These are phyloP conservation scores for Capromys pilorides DNA, from an alignment of 2,797 vertebrate genomes.

Conservation along the genomic window DNA sequence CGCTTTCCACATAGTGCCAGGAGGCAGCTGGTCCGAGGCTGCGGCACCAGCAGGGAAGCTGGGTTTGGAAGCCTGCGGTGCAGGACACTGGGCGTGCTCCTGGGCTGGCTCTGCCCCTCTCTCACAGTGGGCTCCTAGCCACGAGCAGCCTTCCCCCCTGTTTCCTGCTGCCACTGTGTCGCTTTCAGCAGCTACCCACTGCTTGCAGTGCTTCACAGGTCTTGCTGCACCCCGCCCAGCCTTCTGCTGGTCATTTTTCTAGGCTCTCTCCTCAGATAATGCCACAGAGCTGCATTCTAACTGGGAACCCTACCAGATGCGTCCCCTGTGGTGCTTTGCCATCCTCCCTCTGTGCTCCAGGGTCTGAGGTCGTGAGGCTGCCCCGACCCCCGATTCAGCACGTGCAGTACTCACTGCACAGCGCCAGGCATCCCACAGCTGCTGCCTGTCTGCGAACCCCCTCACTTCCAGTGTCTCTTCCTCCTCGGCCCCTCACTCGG, in stretches of 20 bases:
- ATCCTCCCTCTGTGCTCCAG: not conserved
- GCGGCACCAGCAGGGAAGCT: not conserved
- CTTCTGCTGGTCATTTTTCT: not conserved
- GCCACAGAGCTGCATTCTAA: not conserved
- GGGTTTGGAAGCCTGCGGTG: too few species aligned
- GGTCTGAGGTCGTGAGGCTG: not conserved
- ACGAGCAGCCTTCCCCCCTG: not conserved
- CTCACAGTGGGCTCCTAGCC: not conserved
- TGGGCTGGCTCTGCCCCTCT: too few species aligned
- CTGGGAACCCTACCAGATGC: not conserved
- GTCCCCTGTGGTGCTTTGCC: not conserved
- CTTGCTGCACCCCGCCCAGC: not conserved
- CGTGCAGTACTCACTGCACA: rapidly evolving
- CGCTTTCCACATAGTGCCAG: not conserved
- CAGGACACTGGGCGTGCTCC: not conserved
- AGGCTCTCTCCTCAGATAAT: not conserved
- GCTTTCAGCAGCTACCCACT: not conserved
- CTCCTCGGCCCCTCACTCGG: not conserved
- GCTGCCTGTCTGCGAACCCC: not conserved
- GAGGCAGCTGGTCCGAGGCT: not conserved
- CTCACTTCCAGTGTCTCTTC: not conserved
- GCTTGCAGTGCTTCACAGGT: not conserved
- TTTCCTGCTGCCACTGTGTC: not conserved
- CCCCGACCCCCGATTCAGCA: rapidly evolving
- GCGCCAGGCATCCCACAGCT: rapidly evolving